Evolutionary conservation across 1,140 invertebrate genomes (phyloP).

Genomic region (Sinella curviseta): DNA sequence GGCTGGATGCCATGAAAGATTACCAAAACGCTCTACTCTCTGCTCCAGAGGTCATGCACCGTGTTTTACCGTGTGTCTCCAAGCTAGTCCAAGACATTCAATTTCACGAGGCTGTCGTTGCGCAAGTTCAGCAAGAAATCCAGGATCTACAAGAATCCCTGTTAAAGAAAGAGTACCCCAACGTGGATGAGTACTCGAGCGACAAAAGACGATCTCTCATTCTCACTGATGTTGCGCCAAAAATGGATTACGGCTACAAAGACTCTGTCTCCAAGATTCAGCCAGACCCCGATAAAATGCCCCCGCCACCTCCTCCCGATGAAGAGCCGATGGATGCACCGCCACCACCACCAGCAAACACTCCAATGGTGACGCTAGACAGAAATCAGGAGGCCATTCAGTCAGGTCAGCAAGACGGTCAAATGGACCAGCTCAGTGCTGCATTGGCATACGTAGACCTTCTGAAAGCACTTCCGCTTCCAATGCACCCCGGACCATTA

Average conservation of each 20-base stretch:
- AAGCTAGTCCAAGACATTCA: constrained; percentile 36
- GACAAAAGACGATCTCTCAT: constrained; percentile 23
- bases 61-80: constrained; percentile 36
- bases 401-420: not conserved
- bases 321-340: not conserved
- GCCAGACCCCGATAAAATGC: constrained; percentile 1
- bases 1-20: constrained; percentile 31
- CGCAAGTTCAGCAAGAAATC: constrained; percentile 30
- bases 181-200: not conserved
- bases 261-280: constrained; percentile 32
- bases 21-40: constrained; percentile 38
- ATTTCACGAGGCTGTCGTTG: constrained; percentile 36
- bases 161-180: constrained; percentile 9
- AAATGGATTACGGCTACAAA: constrained; percentile 39
- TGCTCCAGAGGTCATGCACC: constrained; percentile 35
- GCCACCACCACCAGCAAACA: constrained; percentile 34
- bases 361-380: constrained; percentile 35
- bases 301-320: not conserved
- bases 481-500: constrained; percentile 32
- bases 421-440: constrained; percentile 27
- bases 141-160: constrained; percentile 27
- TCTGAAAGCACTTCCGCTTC: constrained; percentile 33
- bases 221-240: constrained; percentile 28
- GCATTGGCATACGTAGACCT: constrained; percentile 39
- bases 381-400: constrained; percentile 38